Percentiles rank a stretch among this genome's conserved stretches.
phyloP scores from a whole-genome alignment of 2,797 vertebrate genomes.

The Notamacropus eugenii region DNA sequence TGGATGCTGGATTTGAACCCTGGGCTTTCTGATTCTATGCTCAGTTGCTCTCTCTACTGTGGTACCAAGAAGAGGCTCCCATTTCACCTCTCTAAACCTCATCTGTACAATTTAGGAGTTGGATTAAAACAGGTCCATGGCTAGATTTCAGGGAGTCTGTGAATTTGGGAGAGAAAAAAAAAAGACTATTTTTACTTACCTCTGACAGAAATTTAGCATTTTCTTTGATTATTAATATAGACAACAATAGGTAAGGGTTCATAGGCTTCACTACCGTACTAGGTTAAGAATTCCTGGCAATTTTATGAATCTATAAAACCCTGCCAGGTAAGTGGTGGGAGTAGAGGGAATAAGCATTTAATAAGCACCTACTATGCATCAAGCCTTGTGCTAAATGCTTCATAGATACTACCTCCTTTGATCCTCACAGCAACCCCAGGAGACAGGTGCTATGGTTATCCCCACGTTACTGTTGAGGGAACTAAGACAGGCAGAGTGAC shows the following conservation, averaged over 20 bases:
- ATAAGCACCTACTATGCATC: neutral
- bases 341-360: neutral
- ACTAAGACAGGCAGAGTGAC: neutral
- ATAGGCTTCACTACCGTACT: neutral
- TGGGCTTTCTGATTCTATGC: too few species aligned
- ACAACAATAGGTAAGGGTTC: neutral
- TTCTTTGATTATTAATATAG: neutral
- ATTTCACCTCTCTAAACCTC: neutral
- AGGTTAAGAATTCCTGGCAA: neutral
- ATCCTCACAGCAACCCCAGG: neutral
- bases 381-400: neutral
- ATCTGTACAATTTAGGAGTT: neutral
- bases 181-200: neutral
- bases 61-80: neutral
- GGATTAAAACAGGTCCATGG: neutral
- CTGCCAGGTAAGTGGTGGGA: too few species aligned
- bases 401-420: neutral
- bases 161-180: too few species aligned
- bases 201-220: neutral
- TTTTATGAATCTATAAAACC: neutral
- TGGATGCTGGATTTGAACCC: neutral
- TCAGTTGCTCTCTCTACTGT: neutral
- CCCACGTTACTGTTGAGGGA: neutral
- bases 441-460: neutral
- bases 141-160: neutral